Conservation (phyloP, 2,888 invertebrate genomes). For the Spisula solida region DNA sequence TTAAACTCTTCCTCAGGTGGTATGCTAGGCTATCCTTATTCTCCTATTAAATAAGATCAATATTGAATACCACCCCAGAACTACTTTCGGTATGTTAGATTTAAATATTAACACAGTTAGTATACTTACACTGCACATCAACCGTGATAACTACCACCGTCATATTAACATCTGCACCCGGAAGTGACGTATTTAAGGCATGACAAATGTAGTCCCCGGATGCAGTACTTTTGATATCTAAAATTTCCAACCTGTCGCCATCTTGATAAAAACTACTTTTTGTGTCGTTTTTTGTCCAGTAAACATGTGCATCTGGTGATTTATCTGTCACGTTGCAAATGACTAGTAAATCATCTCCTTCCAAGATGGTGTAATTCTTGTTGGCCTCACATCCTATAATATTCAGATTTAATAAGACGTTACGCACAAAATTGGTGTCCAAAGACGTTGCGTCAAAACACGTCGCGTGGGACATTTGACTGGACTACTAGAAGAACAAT, state of each 20-base stretch:
- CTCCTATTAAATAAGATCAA: too few species aligned
- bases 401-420: too few species aligned
- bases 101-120: too few species aligned
- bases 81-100: too few species aligned
- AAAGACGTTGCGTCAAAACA: too few species aligned
- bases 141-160: constrained; percentile 32
- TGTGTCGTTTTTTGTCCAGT: constrained; percentile 54
- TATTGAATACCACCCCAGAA: too few species aligned
- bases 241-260: constrained; percentile 46
- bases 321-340: constrained; percentile 39
- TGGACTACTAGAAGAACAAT: too few species aligned
- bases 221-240: constrained; percentile 41
- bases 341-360: constrained; percentile 48
- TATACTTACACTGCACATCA: constrained; percentile 55
- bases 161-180: constrained; percentile 5
- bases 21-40: too few species aligned
- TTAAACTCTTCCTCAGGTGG: too few species aligned
- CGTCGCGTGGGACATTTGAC: too few species aligned
- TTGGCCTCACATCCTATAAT: not conserved
- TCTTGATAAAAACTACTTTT: constrained; percentile 37
- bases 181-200: constrained; percentile 49
- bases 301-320: constrained; percentile 35
- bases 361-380: constrained; percentile 23
- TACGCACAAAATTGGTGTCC: too few species aligned
- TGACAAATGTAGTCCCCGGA: constrained; percentile 58